Conservation (phyloP, 1,140 invertebrate species). For the fruit fly (Drosophila melanogaster) region DNA sequence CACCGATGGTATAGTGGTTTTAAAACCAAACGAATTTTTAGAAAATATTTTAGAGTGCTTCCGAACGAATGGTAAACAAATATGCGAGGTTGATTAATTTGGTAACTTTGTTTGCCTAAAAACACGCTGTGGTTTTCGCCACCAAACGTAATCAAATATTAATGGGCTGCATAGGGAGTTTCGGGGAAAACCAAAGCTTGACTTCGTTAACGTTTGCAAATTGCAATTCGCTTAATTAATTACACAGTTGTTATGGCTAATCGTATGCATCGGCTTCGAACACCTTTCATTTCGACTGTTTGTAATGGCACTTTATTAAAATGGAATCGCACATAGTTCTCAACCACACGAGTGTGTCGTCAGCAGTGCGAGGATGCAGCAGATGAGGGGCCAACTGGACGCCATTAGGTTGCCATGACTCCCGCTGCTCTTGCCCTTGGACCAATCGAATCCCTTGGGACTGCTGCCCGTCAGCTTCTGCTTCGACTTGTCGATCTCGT, state of each 20-base stretch:
- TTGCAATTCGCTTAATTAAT: neutral
- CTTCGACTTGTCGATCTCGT: conserved; percentile 90
- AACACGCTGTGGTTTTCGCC: too few relatives aligned
- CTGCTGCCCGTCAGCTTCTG: conserved; percentile 87
- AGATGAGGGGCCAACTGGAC: conserved; percentile 19
- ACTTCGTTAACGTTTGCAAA: too few relatives aligned
- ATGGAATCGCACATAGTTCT: conserved; percentile 3
- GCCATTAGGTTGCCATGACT: neutral
- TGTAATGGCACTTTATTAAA: conserved; percentile 62
- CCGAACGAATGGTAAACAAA: too few relatives aligned
- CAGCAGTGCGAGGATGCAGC: conserved; percentile 37
- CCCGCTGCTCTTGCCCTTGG: conserved; percentile 67
- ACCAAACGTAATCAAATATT: too few relatives aligned
- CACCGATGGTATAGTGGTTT: too few relatives aligned
- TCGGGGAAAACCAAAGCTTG: too few relatives aligned
- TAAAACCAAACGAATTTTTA: too few relatives aligned
- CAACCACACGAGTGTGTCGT: conserved; percentile 17
- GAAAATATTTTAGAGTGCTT: too few relatives aligned
- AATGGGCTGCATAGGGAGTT: too few relatives aligned
- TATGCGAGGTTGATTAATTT: too few relatives aligned
- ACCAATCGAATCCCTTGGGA: conserved; percentile 79
- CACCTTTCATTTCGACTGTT: neutral
- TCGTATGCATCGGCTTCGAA: neutral
- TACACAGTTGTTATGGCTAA: neutral
- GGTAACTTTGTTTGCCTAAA: too few relatives aligned